Conservation (phyloP, 2,797 vertebrate species). For the Schizothorax lantsangensis region DNA sequence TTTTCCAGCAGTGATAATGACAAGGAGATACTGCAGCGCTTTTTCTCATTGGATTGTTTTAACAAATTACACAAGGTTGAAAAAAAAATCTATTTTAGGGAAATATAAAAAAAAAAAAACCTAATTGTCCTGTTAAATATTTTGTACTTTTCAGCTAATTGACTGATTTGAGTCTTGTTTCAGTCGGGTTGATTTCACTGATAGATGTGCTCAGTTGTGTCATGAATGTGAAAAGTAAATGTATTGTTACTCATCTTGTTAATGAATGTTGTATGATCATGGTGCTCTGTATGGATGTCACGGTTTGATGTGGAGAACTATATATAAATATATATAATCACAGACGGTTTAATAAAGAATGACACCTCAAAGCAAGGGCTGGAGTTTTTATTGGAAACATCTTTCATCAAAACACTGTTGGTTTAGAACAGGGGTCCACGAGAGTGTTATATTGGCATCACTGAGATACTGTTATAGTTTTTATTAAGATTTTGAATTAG, state of each 20-base stretch:
- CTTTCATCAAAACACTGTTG: background rate
- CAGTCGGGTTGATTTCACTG: background rate
- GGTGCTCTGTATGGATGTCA: constrained; percentile 10
- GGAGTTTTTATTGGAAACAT: background rate
- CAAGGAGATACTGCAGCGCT: background rate
- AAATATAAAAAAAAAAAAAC: background rate
- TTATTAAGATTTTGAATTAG: background rate
- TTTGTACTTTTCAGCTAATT: background rate
- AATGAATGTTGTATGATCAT: constrained; percentile 15
- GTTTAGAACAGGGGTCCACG: background rate
- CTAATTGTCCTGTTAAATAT: background rate
- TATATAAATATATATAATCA: background rate
- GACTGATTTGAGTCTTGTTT: background rate
- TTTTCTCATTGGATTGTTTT: background rate
- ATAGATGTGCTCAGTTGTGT: background rate
- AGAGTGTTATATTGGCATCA: too few relatives aligned
- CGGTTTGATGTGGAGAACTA: constrained; percentile 1
- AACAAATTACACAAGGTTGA: too few relatives aligned
- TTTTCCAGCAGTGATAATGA: background rate
- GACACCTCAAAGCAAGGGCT: background rate
- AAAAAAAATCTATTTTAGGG: background rate
- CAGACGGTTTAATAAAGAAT: constrained; percentile 33
- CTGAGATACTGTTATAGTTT: background rate
- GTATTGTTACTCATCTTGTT: constrained; percentile 9
- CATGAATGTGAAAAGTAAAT: constrained; percentile 5